A percentile compares a stretch with the other conserved stretches of the same genome.
phyloP scores from a whole-genome alignment of 2,888 invertebrate species.

The Pristionchus arcanus region DNA sequence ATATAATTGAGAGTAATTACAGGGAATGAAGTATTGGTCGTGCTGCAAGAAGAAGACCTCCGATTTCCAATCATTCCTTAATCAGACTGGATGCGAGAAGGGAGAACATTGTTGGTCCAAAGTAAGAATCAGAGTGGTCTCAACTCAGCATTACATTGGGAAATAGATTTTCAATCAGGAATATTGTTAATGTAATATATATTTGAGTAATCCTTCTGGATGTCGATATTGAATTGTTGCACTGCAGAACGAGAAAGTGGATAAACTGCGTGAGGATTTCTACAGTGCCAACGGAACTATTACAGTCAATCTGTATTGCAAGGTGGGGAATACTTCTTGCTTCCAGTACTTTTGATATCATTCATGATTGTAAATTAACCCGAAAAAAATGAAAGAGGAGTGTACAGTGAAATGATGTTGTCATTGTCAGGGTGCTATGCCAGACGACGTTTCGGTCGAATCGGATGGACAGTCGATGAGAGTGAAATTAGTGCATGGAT shows the following conservation, averaged over 20 bases:
- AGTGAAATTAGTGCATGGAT: conserved; percentile 70
- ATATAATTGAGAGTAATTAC: background rate
- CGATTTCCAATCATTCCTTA: conserved; percentile 93
- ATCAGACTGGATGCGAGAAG: conserved; percentile 91
- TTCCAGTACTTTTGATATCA: background rate
- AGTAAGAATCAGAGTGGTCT: conserved; percentile 74
- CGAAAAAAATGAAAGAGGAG: no score
- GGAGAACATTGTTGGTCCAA: conserved; percentile 92
- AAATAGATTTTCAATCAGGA: no score
- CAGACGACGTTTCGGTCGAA: conserved; percentile 87
- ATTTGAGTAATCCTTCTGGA: background rate
- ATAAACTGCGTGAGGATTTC: conserved; percentile 77
- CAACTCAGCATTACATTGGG: no score
- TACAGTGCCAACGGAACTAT: conserved; percentile 73
- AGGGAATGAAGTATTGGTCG: conserved; percentile 78
- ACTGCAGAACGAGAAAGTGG: conserved; percentile 72
- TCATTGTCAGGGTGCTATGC: conserved; percentile 87
- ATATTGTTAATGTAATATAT: no score
- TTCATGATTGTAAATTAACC: no score
- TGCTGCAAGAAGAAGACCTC: conserved; percentile 94
- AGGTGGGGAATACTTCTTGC: conserved; percentile 54
- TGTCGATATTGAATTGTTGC: background rate
- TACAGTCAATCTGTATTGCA: conserved; percentile 76
- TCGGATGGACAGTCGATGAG: conserved; percentile 87
- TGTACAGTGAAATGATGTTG: background rate